Evolutionary conservation across 2,888 invertebrate genomes (phyloP), one percentile per base, ranked within the genome.

Genomic region (Tortricodes alternella): DNA sequence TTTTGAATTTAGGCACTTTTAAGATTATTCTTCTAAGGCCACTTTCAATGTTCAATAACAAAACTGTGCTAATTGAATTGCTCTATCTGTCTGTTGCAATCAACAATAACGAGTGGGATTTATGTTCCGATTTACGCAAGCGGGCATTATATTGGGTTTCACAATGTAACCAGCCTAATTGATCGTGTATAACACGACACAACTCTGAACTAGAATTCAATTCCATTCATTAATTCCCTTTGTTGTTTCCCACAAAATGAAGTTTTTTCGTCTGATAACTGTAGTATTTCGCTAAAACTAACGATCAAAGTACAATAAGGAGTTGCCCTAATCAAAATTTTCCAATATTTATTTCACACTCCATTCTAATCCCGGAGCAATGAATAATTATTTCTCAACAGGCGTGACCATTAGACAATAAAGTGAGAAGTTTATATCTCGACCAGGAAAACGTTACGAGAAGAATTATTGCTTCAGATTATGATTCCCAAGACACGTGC

Each of bases 351-450:
- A 24, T 16, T 41, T 41, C 15, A 4, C 16, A 41, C 41, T 24
- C 24, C 24, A 24, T 24, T 41, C 71, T 73, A 67, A 68, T 65
- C 66, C 80, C 74, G 76, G 80, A 70, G 73, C 70, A 78, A 78
- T 68, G 58, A 67, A 67, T 64, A 73, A 75, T 74, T 66, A 74
- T 82, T 76, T 78, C 70, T 71, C 77, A 83, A 83, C 78, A 78
- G 77, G 76, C 79, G 71, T 71, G 69, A 75, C 73, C 72, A 77
- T 75, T 71, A 76, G 67, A 81, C 78, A 80, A 78, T 78, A 80
- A 80, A 78, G 62, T 68, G 64, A 66, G 60, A 63, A 69, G 69
- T 81, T 81, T 77, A 81, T 78, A 75, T 67, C 70, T 63, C 57
- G 58, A 73, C 67, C 67, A 73, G 71, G 73, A 74, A 77, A 80